Evolutionary conservation across 2,797 vertebrate species (phyloP), one percentile per base, ranked within the genome.

Genomic region (Coregonus sp.): DNA sequence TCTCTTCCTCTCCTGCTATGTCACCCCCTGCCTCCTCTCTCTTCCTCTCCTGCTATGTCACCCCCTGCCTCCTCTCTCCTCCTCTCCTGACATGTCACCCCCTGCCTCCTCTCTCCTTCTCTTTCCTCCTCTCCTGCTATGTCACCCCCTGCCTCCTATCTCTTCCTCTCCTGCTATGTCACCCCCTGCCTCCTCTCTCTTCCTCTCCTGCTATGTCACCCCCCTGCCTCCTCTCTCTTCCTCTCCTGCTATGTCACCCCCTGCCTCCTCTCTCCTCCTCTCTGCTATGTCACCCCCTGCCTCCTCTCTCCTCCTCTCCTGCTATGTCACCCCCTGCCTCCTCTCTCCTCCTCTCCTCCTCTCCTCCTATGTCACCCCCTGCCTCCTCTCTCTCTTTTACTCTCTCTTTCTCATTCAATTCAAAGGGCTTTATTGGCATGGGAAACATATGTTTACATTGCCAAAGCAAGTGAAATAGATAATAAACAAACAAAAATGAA

Each of bases 321-420:
- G 33, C 16, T 37, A 9, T 0, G 50, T 37, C 61, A 35, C 66
- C 59, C 15, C 54, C 20, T 56, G 4, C 33, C 15, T 18, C 59
- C 5, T n/a, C 65, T 79, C 66, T 82, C 31, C 35, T 2, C 74
- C 33, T 16, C 5, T 40, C 40, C 40, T 76, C 54, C 59, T 20
- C 69, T 73, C 77, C 73, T 73, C 40, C n/a, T 35, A 66, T 15
- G 12, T 50, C 29, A 35, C 37, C 40, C 79, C 75, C 52, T 81
- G 31, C 65, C 35, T 65, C 25, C 37, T 16, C 31, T 40, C 37
- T 40, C 6, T 40, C 6, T 40, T 25, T 25, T 25, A 25, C 25
- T 25, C 25, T 25, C 25, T 25, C 25, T 25, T 25, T 25, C 25
- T 25, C 25, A 25, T 25, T 25, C 25, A 25, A 25, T 25, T 25